These are phyloP conservation scores for Hirudinaria manillensis DNA, from an alignment of 2,888 invertebrate species.

Conservation along the genomic window DNA sequence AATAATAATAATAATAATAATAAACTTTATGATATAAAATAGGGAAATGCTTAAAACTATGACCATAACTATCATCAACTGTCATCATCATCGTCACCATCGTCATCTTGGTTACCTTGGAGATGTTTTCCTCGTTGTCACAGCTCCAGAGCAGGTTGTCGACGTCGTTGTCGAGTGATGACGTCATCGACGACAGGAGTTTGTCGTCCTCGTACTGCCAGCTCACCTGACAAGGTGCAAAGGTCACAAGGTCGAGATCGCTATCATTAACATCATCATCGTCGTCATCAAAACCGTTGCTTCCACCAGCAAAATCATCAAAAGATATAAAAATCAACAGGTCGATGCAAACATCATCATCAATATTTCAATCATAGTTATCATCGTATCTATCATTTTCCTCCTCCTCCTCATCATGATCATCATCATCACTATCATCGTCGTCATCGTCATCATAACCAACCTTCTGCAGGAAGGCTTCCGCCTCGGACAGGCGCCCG, in stretches of 20 bases:
- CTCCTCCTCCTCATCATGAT: not conserved
- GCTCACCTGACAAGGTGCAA: not conserved
- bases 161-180: not conserved
- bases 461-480: conserved; percentile 15
- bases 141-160: not conserved
- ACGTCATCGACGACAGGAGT: not conserved
- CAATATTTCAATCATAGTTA: not conserved
- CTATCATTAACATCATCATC: not conserved
- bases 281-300: not conserved
- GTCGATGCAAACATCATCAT: not conserved
- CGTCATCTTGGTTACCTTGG: not conserved
- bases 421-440: conserved; percentile 6
- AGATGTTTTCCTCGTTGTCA: too few relatives aligned
- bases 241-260: not conserved
- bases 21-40: not conserved
- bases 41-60: not conserved
- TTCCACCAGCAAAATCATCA: not conserved
- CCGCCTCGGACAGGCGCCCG: not conserved
- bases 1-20: not conserved
- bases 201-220: conserved; percentile 12
- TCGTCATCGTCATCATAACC: not conserved
- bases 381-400: not conserved
- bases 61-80: not conserved
- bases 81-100: not conserved
- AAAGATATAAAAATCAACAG: not conserved